Evolutionary conservation across 2,797 vertebrate genomes (phyloP).

Genomic region (Rhinichthys osculus): DNA sequence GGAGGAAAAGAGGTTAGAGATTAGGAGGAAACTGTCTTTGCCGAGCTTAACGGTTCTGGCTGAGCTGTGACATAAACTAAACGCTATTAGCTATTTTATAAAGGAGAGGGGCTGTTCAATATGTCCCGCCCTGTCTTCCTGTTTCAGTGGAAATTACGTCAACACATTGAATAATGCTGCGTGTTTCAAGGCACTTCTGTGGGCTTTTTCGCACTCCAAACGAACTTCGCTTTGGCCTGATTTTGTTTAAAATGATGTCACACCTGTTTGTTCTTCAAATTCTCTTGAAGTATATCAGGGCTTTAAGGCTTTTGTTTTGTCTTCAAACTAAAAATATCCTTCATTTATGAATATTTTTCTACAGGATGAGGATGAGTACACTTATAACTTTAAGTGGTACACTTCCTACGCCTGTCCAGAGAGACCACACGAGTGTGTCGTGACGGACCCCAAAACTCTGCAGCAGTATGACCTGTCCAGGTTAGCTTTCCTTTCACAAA

Average conservation of each 20-base stretch:
- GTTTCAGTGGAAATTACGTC: too few species aligned
- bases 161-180: background rate
- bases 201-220: background rate
- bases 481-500: constrained; percentile 69
- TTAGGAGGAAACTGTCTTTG: too few species aligned
- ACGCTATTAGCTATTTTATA: too few species aligned
- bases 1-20: too few species aligned
- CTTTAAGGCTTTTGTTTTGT: background rate
- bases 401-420: constrained; percentile 92
- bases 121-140: too few species aligned
- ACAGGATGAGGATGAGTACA: constrained; percentile 87
- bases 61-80: too few species aligned
- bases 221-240: background rate
- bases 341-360: background rate
- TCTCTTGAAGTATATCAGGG: background rate
- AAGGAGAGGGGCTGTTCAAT: too few species aligned
- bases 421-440: constrained; percentile 88
- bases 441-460: constrained; percentile 83
- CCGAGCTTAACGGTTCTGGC: too few species aligned
- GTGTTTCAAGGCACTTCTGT: too few species aligned
- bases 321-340: background rate
- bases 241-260: background rate
- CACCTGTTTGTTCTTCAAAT: background rate
- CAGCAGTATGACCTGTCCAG: constrained; percentile 95
- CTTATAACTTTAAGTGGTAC: constrained; percentile 96